Percentiles rank a stretch among this genome's conserved stretches.
phyloP scores from a whole-genome alignment of 2,113 vertebrate genomes.

The Triplophysa siluroides region DNA sequence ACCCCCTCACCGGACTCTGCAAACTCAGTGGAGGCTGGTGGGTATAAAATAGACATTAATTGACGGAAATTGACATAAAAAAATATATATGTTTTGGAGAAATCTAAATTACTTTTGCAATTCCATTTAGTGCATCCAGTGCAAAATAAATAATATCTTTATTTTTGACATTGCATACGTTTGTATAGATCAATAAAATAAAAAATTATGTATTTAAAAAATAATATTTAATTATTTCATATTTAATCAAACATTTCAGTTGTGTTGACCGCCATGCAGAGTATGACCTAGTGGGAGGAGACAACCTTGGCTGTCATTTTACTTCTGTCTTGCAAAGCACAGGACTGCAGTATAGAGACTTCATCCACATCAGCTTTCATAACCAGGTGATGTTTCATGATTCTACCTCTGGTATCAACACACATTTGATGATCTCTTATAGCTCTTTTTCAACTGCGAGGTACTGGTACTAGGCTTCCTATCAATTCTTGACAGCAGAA shows the following conservation, averaged over 20 bases:
- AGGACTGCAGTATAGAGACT: conserved; percentile 91
- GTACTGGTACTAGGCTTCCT: too few species aligned
- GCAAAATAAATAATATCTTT: not conserved
- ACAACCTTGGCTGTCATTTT: conserved; percentile 85
- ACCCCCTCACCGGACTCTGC: conserved; percentile 85
- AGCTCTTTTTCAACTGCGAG: not conserved
- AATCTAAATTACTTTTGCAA: too few species aligned
- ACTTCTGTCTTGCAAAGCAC: conserved; percentile 88
- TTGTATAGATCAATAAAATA: not conserved
- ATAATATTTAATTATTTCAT: too few species aligned
- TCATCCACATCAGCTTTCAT: conserved; percentile 93
- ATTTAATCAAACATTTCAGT: conserved; percentile 63
- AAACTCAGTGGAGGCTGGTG: conserved; percentile 89
- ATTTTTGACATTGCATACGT: not conserved
- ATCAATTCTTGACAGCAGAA: too few species aligned
- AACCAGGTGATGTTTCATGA: conserved; percentile 80
- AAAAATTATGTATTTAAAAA: too few species aligned
- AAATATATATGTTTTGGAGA: too few species aligned
- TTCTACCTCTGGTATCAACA: not conserved
- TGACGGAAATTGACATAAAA: too few species aligned
- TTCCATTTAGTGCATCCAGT: not conserved
- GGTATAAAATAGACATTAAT: conserved; percentile 44
- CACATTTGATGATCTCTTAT: not conserved
- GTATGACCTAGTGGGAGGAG: conserved; percentile 82
- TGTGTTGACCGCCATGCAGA: conserved; percentile 75